Percentiles rank a stretch among this genome's conserved stretches.
Evolutionary conservation across 1,140 invertebrate genomes (phyloP).

Genomic region (Heliconius eleuchia): DNA sequence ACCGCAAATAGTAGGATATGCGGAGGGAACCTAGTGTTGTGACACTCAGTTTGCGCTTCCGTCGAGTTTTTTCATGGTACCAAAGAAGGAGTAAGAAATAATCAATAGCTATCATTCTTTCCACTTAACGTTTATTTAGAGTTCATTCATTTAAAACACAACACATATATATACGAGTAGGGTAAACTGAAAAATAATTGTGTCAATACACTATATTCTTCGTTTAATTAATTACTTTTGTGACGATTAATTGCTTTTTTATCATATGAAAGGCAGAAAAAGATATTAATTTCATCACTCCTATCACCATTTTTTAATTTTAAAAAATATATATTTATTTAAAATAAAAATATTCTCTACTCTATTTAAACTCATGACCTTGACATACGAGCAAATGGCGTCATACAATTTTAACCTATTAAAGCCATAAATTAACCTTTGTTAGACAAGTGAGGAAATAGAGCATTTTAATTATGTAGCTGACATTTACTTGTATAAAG

Average conservation of each 20-base stretch:
- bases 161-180: too few relatives aligned
- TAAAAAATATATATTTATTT: not conserved
- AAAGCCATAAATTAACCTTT: conserved; percentile 8
- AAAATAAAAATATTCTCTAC: not conserved
- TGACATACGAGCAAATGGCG: not conserved
- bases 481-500: conserved; percentile 10
- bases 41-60: not conserved
- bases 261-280: too few relatives aligned
- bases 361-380: not conserved
- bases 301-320: not conserved
- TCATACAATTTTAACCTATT: not conserved
- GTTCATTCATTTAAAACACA: too few relatives aligned
- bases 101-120: too few relatives aligned
- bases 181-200: too few relatives aligned
- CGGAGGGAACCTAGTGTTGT: not conserved
- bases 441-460: conserved; percentile 6
- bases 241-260: too few relatives aligned
- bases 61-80: too few relatives aligned
- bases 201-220: too few relatives aligned
- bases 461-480: conserved; percentile 10
- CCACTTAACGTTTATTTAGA: too few relatives aligned
- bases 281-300: too few relatives aligned
- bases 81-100: too few relatives aligned
- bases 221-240: too few relatives aligned
- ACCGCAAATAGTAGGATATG: not conserved